Evolutionary conservation across 2,797 vertebrate genomes (phyloP).

Genomic region (Gymnodraco acuticeps): DNA sequence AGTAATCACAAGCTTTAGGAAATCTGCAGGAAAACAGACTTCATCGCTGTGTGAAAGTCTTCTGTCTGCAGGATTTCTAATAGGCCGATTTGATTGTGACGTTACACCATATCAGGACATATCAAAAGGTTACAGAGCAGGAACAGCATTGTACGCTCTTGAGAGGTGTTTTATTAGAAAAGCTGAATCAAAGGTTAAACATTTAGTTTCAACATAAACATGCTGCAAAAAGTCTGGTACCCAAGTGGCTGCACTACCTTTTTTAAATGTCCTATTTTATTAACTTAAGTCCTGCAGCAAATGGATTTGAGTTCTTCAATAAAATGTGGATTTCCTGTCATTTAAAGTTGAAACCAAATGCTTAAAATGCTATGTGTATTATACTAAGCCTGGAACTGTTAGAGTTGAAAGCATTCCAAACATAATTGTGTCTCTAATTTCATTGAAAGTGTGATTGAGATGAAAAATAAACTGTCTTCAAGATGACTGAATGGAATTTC

Average conservation of each 20-base stretch:
- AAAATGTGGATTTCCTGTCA: slow-evolving; percentile 35
- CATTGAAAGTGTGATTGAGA: slow-evolving; percentile 8
- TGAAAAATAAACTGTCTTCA: slow-evolving; percentile 7
- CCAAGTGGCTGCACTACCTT: background rate
- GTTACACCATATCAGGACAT: slow-evolving; percentile 8
- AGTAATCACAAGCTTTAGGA: slow-evolving; percentile 84
- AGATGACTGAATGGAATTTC: background rate
- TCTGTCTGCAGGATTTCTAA: slow-evolving; percentile 50
- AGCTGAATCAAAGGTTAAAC: background rate
- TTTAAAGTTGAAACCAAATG: slow-evolving; percentile 27
- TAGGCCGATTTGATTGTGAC: slow-evolving; percentile 43
- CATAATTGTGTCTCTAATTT: slow-evolving; percentile 21
- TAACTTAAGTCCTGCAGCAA: slow-evolving; percentile 10
- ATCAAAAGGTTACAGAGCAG: slow-evolving; percentile 22
- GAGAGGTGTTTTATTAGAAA: slow-evolving; percentile 7
- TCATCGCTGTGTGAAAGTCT: slow-evolving; percentile 70
- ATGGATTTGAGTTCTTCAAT: slow-evolving; percentile 1
- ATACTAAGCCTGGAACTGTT: background rate
- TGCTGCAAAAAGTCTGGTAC: slow-evolving; percentile 5
- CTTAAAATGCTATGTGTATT: background rate
- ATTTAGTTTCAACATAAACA: background rate
- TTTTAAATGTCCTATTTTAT: slow-evolving; percentile 26
- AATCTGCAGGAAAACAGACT: slow-evolving; percentile 79
- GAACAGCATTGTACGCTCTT: background rate
- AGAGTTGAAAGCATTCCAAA: slow-evolving; percentile 15